A percentile compares a stretch with the other conserved stretches of the same genome.
phyloP scores from a whole-genome alignment of 2,888 invertebrate species.

The Gryllus longicercus region DNA sequence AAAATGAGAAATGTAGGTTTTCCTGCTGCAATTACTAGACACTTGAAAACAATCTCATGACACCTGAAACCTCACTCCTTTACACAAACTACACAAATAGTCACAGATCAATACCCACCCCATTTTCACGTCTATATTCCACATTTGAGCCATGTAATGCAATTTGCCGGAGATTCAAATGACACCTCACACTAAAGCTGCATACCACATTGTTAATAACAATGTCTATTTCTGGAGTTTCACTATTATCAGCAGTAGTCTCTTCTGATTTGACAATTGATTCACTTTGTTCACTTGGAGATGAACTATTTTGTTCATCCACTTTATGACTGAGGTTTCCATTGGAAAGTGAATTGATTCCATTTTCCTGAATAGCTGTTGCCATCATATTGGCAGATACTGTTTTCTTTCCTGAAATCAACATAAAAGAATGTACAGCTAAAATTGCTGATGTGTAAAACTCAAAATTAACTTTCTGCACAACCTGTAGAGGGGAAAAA shows the following conservation, averaged over 20 bases:
- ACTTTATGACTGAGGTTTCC: conserved; percentile 53
- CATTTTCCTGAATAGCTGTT: conserved; percentile 79
- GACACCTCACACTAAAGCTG: conserved; percentile 94
- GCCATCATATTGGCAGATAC: conserved; percentile 56
- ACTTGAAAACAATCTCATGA: too few species aligned
- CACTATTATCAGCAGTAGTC: conserved; percentile 46
- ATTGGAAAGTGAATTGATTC: conserved; percentile 71
- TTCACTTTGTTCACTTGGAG: conserved; percentile 25
- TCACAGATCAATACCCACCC: conserved; percentile 52
- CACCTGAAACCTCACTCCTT: too few species aligned
- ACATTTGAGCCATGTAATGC: conserved; percentile 91
- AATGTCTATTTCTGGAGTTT: conserved; percentile 84
- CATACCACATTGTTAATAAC: conserved; percentile 97
- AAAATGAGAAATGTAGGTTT: background rate
- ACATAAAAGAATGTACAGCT: too few species aligned
- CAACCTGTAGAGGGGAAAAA: too few species aligned
- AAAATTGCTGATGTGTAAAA: too few species aligned
- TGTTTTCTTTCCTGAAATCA: background rate
- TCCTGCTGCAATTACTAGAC: too few species aligned
- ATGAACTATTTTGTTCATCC: background rate
- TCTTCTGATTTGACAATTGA: conserved; percentile 18
- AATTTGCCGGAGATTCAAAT: conserved; percentile 90
- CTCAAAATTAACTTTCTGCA: too few species aligned
- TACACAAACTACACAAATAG: background rate
- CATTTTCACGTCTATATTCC: conserved; percentile 90